phyloP scores from a whole-genome alignment of 2,113 vertebrate species.

The Actenoides lindsayi region DNA sequence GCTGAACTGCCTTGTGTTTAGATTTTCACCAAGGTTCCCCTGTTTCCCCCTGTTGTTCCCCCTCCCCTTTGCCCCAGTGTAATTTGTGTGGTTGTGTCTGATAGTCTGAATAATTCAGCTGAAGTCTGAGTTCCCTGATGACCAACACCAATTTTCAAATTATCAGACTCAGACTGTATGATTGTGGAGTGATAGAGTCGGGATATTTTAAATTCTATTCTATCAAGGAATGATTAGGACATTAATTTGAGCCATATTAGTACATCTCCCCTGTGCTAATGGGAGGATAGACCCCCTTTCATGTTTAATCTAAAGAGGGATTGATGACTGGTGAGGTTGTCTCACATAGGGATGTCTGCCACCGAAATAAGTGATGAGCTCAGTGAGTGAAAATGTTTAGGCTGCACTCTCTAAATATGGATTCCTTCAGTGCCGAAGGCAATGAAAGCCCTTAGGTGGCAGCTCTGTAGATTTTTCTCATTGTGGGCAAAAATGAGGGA shows the following conservation, averaged over 20 bases:
- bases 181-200: slow-evolving; percentile 1
- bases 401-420: slow-evolving; percentile 50
- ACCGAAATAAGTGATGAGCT: slow-evolving; percentile 62
- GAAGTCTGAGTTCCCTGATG: slow-evolving; percentile 4
- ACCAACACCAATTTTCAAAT: not conserved
- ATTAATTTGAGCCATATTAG: slow-evolving; percentile 59
- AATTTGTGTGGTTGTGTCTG: not conserved
- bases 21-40: not conserved
- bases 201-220: slow-evolving; percentile 45
- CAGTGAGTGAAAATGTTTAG: slow-evolving; percentile 58
- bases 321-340: slow-evolving; percentile 41
- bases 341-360: slow-evolving; percentile 51
- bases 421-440: slow-evolving; percentile 63
- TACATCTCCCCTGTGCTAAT: slow-evolving; percentile 39
- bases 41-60: not conserved
- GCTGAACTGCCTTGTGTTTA: not conserved
- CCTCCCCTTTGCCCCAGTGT: not conserved
- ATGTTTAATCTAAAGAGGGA: slow-evolving; percentile 63
- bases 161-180: not conserved
- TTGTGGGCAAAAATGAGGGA: slow-evolving; percentile 12
- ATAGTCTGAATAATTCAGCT: not conserved
- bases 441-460: slow-evolving; percentile 70
- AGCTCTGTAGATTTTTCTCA: slow-evolving; percentile 59
- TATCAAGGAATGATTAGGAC: slow-evolving; percentile 44
- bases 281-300: slow-evolving; percentile 57